Base-by-base conservation (phyloP, 2,797 vertebrate species). In the Leuciscus waleckii region DNA sequence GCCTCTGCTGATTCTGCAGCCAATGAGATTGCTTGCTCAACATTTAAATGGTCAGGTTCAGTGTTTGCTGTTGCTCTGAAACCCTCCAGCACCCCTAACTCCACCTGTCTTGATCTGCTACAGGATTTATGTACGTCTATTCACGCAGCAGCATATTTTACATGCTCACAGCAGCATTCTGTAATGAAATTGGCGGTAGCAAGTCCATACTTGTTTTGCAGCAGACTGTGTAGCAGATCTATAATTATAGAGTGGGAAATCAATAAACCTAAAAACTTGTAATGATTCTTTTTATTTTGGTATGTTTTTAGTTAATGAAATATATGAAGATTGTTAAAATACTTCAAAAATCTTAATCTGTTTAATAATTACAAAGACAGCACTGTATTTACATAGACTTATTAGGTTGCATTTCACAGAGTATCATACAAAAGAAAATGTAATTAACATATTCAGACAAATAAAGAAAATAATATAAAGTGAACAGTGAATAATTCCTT, bases 401-500 rank as follows among this genome's bases (percentile, higher is more conserved):
- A 65, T 78, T 79, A 49, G 29, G 29, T 46, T 78, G 7, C 14
- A 67, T 87, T 86, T 85, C 37, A 78, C 69, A 68, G 19, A 85
- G 11, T 51, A 83, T 87, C 19, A 49, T 88, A 84, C 75, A 88
- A 83, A 86, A 76, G 6, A 35, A 54, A 65, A 74, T 35, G 81
- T 61, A 84, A 81, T 65, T 67, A 88, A 84, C 71, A 84, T 65
- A 41, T 58, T 26, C 26, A 82, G 54, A 76, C 35, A 82, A 43
- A 78, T 39, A 78, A 73, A 79, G 70, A 69, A 74, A 78, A 75
- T 49, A 63, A 63, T 54, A 82, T 87, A 90, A 89, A 90, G 90
- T 89, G 86, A 89, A 83, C 84, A 86, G 86, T 89, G 85, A 84
- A 87, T 83, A 86, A 43, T 75, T 89, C 88, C 85, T 87, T 32